Conservation (phyloP, 2,113 vertebrate genomes). For the Ariopsis seemanni region DNA sequence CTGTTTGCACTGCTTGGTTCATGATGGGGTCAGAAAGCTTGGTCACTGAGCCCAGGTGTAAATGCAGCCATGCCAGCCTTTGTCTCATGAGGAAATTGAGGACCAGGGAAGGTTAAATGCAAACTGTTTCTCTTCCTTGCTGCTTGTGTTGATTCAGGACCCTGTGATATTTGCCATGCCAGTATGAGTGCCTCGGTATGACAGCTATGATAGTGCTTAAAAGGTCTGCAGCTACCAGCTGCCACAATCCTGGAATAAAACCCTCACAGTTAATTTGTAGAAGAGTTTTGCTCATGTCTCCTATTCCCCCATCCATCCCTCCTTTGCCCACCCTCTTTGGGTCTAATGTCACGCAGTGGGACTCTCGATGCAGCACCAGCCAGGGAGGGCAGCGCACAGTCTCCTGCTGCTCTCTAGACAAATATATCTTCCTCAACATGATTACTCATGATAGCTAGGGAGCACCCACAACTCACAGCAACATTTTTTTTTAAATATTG, state of each 20-base stretch:
- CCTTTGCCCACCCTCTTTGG: constrained; percentile 44
- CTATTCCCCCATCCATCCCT: constrained; percentile 24
- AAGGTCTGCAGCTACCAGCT: constrained; percentile 59
- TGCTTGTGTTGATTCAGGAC: constrained; percentile 57
- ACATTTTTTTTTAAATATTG: neutral
- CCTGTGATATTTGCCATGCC: constrained; percentile 55
- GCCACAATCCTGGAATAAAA: constrained; percentile 61
- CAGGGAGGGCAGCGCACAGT: constrained; percentile 39
- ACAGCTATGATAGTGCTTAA: constrained; percentile 51
- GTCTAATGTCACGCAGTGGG: constrained; percentile 58
- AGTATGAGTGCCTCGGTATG: constrained; percentile 41
- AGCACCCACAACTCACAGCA: constrained; percentile 21
- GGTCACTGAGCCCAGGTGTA: constrained; percentile 42
- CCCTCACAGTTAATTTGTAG: constrained; percentile 66
- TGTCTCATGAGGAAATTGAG: constrained; percentile 32
- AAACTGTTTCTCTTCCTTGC: constrained; percentile 55
- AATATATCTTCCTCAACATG: constrained; percentile 60
- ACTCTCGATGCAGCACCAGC: constrained; percentile 48
- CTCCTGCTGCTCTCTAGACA: constrained; percentile 57
- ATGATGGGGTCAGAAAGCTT: constrained; percentile 54
- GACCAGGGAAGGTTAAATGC: constrained; percentile 50
- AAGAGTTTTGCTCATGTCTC: constrained; percentile 36
- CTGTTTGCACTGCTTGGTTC: constrained; percentile 55
- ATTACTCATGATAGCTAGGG: constrained; percentile 58
- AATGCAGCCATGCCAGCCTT: constrained; percentile 33